A percentile compares a stretch with the other conserved stretches of the same genome.
phyloP scores from a whole-genome alignment of 2,113 vertebrate genomes.

The Nibea coibor region DNA sequence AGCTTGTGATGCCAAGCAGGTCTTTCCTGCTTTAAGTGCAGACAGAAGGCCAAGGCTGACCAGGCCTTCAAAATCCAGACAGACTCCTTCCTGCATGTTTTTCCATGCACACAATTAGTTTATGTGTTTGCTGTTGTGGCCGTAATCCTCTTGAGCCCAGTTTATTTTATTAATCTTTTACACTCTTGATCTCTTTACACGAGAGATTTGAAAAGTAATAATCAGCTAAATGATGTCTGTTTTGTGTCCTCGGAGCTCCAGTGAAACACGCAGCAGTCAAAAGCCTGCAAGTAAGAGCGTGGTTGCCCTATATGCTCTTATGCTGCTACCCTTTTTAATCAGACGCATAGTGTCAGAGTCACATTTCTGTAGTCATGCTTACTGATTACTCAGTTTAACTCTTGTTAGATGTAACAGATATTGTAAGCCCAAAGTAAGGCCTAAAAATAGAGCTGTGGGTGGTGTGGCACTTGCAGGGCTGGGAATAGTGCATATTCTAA shows the following conservation, averaged over 20 bases:
- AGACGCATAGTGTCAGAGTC: constrained; percentile 63
- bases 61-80: background rate
- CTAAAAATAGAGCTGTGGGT: constrained; percentile 77
- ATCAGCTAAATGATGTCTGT: background rate
- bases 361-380: constrained; percentile 65
- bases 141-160: background rate
- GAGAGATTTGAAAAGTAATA: background rate
- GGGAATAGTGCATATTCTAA: constrained; percentile 73
- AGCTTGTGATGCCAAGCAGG: background rate
- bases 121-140: background rate
- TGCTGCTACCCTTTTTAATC: constrained; percentile 61
- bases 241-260: constrained; percentile 5
- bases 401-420: constrained; percentile 78
- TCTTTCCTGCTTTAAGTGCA: background rate
- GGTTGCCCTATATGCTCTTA: constrained; percentile 21
- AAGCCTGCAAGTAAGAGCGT: constrained; percentile 21
- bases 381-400: constrained; percentile 75
- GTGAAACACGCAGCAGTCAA: background rate
- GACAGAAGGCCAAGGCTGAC: constrained; percentile 1
- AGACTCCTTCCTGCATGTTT: background rate
- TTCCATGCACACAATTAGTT: background rate
- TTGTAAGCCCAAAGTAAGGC: constrained; percentile 58
- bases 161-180: background rate
- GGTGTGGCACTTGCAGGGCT: constrained; percentile 47
- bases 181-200: background rate